phyloP scores from a whole-genome alignment of 1,140 invertebrate species.

The Brachionus plicatilis region DNA sequence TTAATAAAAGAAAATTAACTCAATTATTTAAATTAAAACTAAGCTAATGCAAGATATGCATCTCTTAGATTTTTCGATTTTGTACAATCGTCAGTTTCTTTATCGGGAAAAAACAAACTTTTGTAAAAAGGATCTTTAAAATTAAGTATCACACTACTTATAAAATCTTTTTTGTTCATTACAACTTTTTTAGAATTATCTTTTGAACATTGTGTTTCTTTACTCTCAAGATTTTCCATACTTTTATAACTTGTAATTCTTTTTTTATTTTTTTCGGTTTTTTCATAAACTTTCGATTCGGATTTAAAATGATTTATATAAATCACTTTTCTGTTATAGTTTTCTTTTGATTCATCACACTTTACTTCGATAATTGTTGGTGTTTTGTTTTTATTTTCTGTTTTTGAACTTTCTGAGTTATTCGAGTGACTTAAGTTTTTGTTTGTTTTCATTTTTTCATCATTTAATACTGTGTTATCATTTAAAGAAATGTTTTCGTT shows the following conservation, averaged over 20 bases:
- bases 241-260: not conserved
- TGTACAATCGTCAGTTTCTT: not conserved
- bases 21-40: not conserved
- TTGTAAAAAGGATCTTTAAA: conserved; percentile 1
- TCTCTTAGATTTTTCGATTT: not conserved
- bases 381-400: not conserved
- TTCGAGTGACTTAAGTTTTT: not conserved
- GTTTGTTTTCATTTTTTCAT: not conserved
- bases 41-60: not conserved
- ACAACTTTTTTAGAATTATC: not conserved
- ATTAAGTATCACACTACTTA: not conserved
- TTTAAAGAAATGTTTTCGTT: not conserved
- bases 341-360: not conserved
- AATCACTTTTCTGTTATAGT: not conserved
- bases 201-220: not conserved
- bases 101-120: not conserved
- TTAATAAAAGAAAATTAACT: not conserved
- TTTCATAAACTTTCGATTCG: not conserved
- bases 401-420: not conserved
- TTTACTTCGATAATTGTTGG: not conserved
- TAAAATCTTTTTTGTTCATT: not conserved
- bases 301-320: not conserved
- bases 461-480: not conserved
- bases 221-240: not conserved
- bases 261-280: not conserved